These are phyloP conservation scores for Hydrophis major DNA, from an alignment of 2,797 vertebrate species.

Conservation along the genomic window DNA sequence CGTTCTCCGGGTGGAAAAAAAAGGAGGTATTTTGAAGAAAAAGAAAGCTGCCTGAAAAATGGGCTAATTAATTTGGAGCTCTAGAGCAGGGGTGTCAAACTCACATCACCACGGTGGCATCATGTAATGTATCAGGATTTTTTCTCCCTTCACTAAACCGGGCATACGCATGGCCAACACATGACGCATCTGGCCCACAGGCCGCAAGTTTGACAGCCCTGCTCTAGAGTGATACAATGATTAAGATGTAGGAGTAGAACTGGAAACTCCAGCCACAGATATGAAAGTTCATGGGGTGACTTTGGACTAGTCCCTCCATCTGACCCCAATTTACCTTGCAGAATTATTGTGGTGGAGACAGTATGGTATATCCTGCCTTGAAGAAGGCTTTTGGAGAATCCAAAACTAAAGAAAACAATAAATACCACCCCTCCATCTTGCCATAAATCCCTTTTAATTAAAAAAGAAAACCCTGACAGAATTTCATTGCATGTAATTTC, in stretches of 20 bases:
- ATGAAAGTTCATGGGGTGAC: background rate
- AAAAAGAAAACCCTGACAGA: background rate
- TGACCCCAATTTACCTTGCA: background rate
- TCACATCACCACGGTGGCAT: no score
- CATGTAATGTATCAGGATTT: no score
- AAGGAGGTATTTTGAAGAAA: background rate
- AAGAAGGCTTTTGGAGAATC: background rate
- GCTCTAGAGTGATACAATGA: background rate
- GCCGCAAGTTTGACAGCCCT: no score
- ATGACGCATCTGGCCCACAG: no score
- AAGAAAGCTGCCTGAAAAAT: background rate
- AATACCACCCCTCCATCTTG: background rate
- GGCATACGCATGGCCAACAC: no score
- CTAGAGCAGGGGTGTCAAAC: no score
- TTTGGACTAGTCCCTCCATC: background rate
- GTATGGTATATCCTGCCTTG: background rate
- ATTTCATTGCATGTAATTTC: background rate
- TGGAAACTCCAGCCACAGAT: background rate
- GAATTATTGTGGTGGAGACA: background rate
- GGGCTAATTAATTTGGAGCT: background rate
- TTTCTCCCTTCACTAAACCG: no score
- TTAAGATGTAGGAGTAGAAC: background rate
- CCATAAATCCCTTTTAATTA: background rate
- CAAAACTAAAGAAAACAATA: background rate
- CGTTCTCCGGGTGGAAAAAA: no score